Evolutionary conservation across 2,888 invertebrate genomes (phyloP), one percentile per base, ranked within the genome.

Genomic region (Exephanes ischioxanthus): DNA sequence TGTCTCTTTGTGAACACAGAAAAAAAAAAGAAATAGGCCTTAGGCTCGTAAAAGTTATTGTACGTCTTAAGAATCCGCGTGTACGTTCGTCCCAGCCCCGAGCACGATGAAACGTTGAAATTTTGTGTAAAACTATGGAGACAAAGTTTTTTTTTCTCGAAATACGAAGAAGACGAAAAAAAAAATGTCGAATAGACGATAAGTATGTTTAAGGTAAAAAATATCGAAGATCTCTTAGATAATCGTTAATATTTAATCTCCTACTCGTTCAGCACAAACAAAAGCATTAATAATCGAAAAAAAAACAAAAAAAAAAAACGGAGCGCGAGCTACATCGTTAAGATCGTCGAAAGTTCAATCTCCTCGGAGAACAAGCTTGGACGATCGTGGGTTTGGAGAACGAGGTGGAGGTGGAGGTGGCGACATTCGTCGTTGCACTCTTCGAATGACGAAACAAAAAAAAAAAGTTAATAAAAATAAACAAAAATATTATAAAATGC

Each of bases 191-290:
- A 77, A 45, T 72, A 30, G 63, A 80, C 41, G 41, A 75, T 77
- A 83, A 82, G 9, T 45, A 33, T 33, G 66, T 48, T 48, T 80
- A 83, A 82, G 80, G 67, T 80, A 85, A 85, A 73, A 63, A 81
- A 81, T 73, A 79, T 85, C 71, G 81, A 85, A 85, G 85, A 85
- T 85, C 85, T 85, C 85, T 77, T 85, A 85, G 85, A 82, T 83
- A 85, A 83, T 80, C 83, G 67, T 80, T 83, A 83, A 85, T 83
- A 80, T 83, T 72, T 85, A 83, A 85, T 85, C 85, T 85, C 67
- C 80, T 85, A 67, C 77, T 83, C 80, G 85, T 83, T 85, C 80
- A 80, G 85, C 85, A 85, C 85, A 82, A 85, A 81, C 33, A 80
- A 71, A 70, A 80, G 66, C 63, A 58, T 76, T 48, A 58, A 67